Evolutionary conservation across 1,140 invertebrate species (phyloP).

Genomic region (Drosophila melanica): DNA sequence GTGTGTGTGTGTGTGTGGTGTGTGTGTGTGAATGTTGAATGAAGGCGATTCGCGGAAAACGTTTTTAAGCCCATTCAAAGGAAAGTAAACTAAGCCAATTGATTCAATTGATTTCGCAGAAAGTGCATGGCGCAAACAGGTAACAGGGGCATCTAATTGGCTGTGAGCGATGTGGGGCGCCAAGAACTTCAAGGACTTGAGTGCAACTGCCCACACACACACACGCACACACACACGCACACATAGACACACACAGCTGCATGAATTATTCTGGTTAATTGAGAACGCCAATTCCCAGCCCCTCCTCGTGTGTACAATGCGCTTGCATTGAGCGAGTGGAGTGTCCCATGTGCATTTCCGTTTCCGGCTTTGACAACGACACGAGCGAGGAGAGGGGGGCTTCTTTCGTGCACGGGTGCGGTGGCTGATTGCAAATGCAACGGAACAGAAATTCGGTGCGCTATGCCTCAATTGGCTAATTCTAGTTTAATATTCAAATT

Average conservation of each 20-base stretch:
- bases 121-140: slow-evolving; percentile 17
- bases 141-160: slow-evolving; percentile 8
- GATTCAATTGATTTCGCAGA: slow-evolving; percentile 60
- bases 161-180: background rate
- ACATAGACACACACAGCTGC: background rate
- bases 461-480: slow-evolving; percentile 73
- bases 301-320: background rate
- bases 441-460: slow-evolving; percentile 40
- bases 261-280: slow-evolving; percentile 48
- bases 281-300: slow-evolving; percentile 3
- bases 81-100: slow-evolving; percentile 50
- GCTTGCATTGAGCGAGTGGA: background rate
- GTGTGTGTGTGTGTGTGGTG: no score
- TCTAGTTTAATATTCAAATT: slow-evolving; percentile 78
- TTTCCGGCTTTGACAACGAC: slow-evolving; percentile 46
- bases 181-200: slow-evolving; percentile 42
- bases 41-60: slow-evolving; percentile 58
- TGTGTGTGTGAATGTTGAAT: slow-evolving; percentile 20
- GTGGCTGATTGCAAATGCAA: slow-evolving; percentile 1
- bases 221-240: background rate
- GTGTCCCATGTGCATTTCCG: slow-evolving; percentile 47
- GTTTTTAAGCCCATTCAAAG: slow-evolving; percentile 46
- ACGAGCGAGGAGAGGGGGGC: background rate
- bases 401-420: no score
- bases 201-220: background rate